Base-by-base conservation (phyloP, 2,113 vertebrate genomes). In the Reinhardtius hippoglossoides region DNA sequence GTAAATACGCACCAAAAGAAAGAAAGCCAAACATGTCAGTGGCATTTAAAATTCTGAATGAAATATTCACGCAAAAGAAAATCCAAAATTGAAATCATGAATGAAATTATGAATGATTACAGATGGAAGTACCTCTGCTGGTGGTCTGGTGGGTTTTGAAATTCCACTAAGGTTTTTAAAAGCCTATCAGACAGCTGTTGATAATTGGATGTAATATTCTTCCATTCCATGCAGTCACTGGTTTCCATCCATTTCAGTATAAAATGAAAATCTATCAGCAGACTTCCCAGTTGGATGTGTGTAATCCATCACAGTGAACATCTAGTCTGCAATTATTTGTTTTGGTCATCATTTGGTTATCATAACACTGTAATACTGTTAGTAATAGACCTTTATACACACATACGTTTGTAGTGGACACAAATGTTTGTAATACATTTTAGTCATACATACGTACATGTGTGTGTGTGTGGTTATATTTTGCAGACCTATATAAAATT, bases 1-100 rank as follows among this genome's bases (percentile, higher is more conserved):
- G 21, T 20, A 65, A 63, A 58, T 78, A 59, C 18, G 5, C 20
- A 7, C 5, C n/a, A 20, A 54, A 54, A 54, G 61, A 75, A 56
- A 55, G 57, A 63, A 16, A 64, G 14, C 18, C 15, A 57, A 71
- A 50, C 50, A 71, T 67, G 40, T 40, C 62, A 52, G 18, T 0
- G 44, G 46, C 37, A 69, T 58, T 58, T 50, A 0, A 16, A 40
- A 54, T 59, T 64, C 31, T 26, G 54, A 59, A 65, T 54, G 20
- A 74, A 31, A 78, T 69, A 46, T 21, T 54, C 14, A 63, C 6
- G 27, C 5, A 52, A 27, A 27, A 27, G 4, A 27, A 27, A 27
- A 7, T 31, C 6, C 31, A 31, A 37, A 21, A 3, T 42, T 31
- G 1, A 64, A 56, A 56, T 40, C 16, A 26, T 70, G n/a, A 27